A percentile compares a stretch with the other conserved stretches of the same genome.
phyloP scores from a whole-genome alignment of 2,113 vertebrate genomes.

The Gallinago media region DNA sequence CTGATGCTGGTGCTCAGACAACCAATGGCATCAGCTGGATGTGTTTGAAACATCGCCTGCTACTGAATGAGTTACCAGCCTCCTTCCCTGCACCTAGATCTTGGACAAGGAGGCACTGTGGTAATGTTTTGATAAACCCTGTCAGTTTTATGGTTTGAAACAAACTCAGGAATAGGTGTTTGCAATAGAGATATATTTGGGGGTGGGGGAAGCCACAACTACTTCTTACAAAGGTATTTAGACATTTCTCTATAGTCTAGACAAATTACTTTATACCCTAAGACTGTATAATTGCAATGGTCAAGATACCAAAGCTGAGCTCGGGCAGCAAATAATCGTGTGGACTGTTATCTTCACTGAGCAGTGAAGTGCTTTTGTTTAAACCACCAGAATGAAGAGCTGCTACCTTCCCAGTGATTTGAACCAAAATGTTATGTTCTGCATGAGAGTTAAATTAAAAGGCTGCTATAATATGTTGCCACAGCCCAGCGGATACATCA shows the following conservation, averaged over 20 bases:
- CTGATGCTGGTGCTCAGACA: not conserved
- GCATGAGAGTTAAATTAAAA: not conserved
- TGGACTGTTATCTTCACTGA: not conserved
- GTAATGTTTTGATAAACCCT: not conserved
- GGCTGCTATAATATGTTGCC: not conserved
- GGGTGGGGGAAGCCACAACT: no score
- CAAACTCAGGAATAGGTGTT: not conserved
- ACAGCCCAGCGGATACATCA: not conserved
- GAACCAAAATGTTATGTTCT: not conserved
- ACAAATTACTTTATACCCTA: not conserved
- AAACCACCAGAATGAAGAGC: not conserved
- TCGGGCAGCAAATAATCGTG: accelerated
- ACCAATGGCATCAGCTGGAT: not conserved
- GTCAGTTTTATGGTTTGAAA: not conserved
- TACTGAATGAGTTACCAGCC: not conserved
- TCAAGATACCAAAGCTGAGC: not conserved
- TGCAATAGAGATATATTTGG: not conserved
- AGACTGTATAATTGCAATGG: not conserved
- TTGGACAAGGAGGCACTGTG: not conserved
- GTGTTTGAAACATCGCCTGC: not conserved
- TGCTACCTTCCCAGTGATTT: not conserved
- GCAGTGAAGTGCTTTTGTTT: not conserved
- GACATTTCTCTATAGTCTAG: not conserved
- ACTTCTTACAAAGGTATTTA: not conserved
- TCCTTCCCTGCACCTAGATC: not conserved